Evolutionary conservation across 2,113 vertebrate genomes (phyloP).

Genomic region (Gymnobelideus leadbeateri): DNA sequence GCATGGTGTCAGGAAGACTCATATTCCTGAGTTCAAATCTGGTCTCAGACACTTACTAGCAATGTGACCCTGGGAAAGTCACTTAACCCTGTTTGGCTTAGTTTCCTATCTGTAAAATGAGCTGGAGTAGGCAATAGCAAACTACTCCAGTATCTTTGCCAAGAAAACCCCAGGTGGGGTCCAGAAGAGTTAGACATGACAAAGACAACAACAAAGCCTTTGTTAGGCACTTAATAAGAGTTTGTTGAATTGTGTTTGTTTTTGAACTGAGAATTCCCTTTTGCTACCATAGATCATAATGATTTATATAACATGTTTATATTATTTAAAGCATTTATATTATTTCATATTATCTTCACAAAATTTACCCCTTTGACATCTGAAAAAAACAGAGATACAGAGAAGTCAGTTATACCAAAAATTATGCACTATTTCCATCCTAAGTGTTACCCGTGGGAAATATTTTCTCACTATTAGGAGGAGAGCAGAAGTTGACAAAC

Average conservation of each 20-base stretch:
- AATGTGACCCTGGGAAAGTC: background rate
- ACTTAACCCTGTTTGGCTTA: background rate
- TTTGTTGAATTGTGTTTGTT: background rate
- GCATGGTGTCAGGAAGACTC: background rate
- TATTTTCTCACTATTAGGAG: background rate
- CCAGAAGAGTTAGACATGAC: background rate
- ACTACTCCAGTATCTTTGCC: background rate
- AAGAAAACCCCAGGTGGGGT: background rate
- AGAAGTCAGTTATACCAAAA: background rate
- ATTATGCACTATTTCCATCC: background rate
- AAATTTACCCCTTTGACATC: background rate
- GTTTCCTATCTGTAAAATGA: background rate
- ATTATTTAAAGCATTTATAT: background rate
- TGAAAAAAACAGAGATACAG: background rate
- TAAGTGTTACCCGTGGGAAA: background rate
- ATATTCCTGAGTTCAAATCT: background rate
- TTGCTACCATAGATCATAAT: background rate
- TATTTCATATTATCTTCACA: background rate
- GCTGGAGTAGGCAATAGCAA: background rate
- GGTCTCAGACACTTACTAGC: background rate
- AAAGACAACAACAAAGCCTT: background rate
- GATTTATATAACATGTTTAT: background rate
- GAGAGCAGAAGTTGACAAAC: background rate
- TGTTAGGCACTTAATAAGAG: background rate
- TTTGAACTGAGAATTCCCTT: background rate